Base-by-base conservation (phyloP, 2,113 vertebrate genomes). In the Malurus melanocephalus region DNA sequence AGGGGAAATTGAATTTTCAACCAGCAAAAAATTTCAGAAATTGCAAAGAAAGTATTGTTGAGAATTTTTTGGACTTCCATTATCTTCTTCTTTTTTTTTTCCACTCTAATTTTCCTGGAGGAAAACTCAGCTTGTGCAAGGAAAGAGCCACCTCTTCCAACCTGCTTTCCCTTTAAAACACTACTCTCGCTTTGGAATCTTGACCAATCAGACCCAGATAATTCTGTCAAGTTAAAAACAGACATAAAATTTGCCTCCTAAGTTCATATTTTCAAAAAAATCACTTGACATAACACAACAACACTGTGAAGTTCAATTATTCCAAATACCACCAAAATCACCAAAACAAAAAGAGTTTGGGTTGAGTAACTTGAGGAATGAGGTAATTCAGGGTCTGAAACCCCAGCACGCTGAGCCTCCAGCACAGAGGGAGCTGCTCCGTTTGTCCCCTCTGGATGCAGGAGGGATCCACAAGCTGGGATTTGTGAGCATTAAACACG, bases 31-130 rank as follows among this genome's bases (percentile, higher is more conserved):
- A 16, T 22, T 59, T 53, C 32, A 81, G 55, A 76, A 67, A 76
- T 35, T 38, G 3, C 22, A 51, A 67, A 69, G 52, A 61, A 18
- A 38, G 1, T 22, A 23, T 45, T 49, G 32, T 1, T 45, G 65
- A 40, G 73, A 77, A 45, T 40, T 52, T 9, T 79, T 80, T 56
- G 17, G 17, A 22, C 46, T 60, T 26, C 7, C 6, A 15, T 35
- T 48, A 48, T 9, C 2, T 15, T 27, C 1, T 22, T 13, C 6
- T 7, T 17, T 15, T 24, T 10, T 9, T 1, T 4, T 6, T 10
- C 10, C 7, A 7, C 32, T 38, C n/a, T 85, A 18, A 23, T 76
- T 85, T 57, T 48, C 7, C 24, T 56, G 14, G 45, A 45, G 38
- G 28, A 60, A 65, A 72, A 20, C 3, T 35, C 18, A 16, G 2